Percentiles rank a stretch among this genome's conserved stretches.
Conservation (phyloP, 2,113 vertebrate species). For the Antechinus stuartii region DNA sequence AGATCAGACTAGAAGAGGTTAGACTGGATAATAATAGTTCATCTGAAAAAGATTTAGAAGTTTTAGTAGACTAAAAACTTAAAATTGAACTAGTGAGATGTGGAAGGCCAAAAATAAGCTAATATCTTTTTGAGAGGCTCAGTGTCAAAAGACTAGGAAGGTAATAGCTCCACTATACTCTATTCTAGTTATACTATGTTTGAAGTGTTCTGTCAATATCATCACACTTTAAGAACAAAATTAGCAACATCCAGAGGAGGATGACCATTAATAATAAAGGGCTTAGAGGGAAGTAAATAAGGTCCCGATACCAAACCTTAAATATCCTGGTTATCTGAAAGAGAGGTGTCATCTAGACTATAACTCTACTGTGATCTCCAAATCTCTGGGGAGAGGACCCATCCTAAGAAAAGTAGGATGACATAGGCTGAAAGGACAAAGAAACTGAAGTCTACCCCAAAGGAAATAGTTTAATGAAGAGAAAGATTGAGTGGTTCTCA, state of each 20-base stretch:
- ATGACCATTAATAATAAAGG: background rate
- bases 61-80: background rate
- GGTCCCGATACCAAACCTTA: background rate
- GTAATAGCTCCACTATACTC: background rate
- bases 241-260: background rate
- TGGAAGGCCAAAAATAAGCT: background rate
- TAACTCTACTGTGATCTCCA: background rate
- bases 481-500: background rate
- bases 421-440: background rate
- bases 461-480: background rate
- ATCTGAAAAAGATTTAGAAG: background rate
- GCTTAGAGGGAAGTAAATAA: background rate
- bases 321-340: background rate
- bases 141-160: background rate
- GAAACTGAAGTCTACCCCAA: background rate
- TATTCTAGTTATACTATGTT: background rate
- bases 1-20: background rate
- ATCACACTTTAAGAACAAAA: too few relatives aligned
- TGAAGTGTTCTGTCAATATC: background rate
- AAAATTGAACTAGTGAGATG: background rate
- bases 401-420: too few relatives aligned
- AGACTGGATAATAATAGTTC: background rate
- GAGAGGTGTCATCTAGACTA: background rate
- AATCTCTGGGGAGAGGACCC: background rate
- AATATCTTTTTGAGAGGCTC: background rate